These are phyloP conservation scores for Xerus inauris DNA, from an alignment of 2,113 vertebrate genomes.

Conservation along the genomic window DNA sequence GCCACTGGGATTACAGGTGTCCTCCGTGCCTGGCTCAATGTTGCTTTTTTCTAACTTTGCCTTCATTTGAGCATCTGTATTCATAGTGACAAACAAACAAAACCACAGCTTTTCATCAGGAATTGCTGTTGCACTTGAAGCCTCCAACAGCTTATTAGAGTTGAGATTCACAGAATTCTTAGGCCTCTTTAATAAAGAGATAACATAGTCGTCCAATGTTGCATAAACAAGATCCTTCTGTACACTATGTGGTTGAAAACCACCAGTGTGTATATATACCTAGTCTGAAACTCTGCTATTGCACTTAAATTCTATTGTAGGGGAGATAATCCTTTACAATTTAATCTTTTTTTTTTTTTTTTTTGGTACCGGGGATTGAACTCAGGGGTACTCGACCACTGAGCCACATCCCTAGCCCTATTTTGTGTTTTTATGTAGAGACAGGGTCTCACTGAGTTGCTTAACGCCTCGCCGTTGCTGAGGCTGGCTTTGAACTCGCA, in stretches of 20 bases:
- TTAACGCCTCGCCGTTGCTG: too few species aligned
- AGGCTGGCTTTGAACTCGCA: too few species aligned
- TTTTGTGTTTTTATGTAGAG: too few species aligned
- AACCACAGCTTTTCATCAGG: background rate
- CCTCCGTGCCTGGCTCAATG: too few species aligned
- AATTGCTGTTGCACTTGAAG: background rate
- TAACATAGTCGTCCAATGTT: background rate
- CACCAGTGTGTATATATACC: background rate
- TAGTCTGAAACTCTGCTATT: background rate
- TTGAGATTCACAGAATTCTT: background rate
- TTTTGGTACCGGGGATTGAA: too few species aligned
- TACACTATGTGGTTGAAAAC: background rate
- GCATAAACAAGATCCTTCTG: background rate
- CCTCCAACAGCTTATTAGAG: background rate
- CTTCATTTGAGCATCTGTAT: background rate
- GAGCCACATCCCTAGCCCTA: too few species aligned
- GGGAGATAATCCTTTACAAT: background rate
- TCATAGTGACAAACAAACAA: background rate
- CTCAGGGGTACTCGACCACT: too few species aligned
- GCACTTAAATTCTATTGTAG: background rate
- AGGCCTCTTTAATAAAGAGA: background rate
- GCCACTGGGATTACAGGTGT: too few species aligned
- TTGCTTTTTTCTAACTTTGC: background rate
- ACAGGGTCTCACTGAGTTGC: too few species aligned
- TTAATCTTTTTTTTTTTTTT: too few species aligned